Evolutionary conservation across 2,888 invertebrate genomes (phyloP).

Genomic region (Hoplodrina ambigua): DNA sequence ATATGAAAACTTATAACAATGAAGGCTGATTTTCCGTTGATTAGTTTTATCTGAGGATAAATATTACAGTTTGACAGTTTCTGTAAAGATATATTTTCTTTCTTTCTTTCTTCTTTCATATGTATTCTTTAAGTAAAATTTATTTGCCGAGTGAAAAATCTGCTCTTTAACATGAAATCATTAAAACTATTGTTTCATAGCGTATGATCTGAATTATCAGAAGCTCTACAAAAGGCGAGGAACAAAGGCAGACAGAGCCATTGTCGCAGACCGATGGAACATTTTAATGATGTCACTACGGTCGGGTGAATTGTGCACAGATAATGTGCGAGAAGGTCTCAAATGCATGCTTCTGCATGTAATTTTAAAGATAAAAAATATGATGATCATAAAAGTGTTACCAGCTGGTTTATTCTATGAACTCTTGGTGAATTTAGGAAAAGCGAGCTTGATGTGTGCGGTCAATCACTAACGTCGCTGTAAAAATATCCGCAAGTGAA

Average conservation of each 20-base stretch:
- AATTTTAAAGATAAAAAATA: neutral
- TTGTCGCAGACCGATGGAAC: slow-evolving; percentile 57
- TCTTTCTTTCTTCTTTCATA: too few species aligned
- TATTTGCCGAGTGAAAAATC: neutral
- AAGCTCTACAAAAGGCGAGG: slow-evolving; percentile 48
- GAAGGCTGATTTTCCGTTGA: too few species aligned
- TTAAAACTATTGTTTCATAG: slow-evolving; percentile 23
- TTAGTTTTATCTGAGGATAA: too few species aligned
- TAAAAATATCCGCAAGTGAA: too few species aligned
- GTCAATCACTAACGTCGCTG: too few species aligned
- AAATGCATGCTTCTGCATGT: slow-evolving; percentile 12
- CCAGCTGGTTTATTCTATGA: neutral
- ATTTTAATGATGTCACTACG: slow-evolving; percentile 62
- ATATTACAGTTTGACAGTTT: too few species aligned
- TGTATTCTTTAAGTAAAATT: neutral
- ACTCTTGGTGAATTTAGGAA: too few species aligned
- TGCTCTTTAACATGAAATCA: neutral
- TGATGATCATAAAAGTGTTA: neutral
- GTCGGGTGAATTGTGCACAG: slow-evolving; percentile 20
- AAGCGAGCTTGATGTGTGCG: too few species aligned
- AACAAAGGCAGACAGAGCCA: slow-evolving; percentile 59
- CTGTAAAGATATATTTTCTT: too few species aligned
- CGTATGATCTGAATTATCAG: slow-evolving; percentile 62
- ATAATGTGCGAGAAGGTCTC: slow-evolving; percentile 9
- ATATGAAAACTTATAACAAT: neutral